phyloP scores from a whole-genome alignment of 2,797 vertebrate species.

The Chanos chanos region DNA sequence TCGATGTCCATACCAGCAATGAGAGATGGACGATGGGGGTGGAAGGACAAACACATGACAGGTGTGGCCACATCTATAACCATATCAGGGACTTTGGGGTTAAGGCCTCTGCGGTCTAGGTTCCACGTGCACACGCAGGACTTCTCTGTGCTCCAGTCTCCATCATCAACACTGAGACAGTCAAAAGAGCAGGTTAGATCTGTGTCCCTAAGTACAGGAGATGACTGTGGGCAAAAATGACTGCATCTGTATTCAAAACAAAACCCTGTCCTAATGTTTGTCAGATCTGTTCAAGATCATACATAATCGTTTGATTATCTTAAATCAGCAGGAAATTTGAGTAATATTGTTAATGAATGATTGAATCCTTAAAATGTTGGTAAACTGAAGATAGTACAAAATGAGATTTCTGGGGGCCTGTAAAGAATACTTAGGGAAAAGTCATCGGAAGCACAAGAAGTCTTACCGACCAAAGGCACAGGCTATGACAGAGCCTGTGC shows the following conservation, averaged over 20 bases:
- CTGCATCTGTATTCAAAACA: no score
- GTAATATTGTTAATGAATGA: no score
- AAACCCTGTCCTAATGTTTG: no score
- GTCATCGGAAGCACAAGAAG: neutral
- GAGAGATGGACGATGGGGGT: conserved; percentile 80
- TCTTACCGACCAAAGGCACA: conserved; percentile 90
- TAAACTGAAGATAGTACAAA: neutral
- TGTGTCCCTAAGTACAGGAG: neutral
- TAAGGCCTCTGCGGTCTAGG: conserved; percentile 77
- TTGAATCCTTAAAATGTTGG: no score
- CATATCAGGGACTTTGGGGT: conserved; percentile 70
- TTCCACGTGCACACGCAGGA: conserved; percentile 90
- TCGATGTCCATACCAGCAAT: conserved; percentile 75
- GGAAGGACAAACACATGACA: conserved; percentile 82
- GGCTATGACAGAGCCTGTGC: conserved; percentile 83
- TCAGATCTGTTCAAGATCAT: no score
- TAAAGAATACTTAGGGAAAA: no score
- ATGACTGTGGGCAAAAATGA: no score
- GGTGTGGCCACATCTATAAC: conserved; percentile 78
- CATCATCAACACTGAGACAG: conserved; percentile 69
- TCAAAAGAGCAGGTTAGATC: neutral
- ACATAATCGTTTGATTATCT: no score
- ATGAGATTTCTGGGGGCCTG: no score
- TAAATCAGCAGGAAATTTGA: no score
- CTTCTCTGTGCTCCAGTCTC: conserved; percentile 84